These are phyloP conservation scores for Vanacampus margaritifer DNA, from an alignment of 2,113 vertebrate species.

Conservation along the genomic window DNA sequence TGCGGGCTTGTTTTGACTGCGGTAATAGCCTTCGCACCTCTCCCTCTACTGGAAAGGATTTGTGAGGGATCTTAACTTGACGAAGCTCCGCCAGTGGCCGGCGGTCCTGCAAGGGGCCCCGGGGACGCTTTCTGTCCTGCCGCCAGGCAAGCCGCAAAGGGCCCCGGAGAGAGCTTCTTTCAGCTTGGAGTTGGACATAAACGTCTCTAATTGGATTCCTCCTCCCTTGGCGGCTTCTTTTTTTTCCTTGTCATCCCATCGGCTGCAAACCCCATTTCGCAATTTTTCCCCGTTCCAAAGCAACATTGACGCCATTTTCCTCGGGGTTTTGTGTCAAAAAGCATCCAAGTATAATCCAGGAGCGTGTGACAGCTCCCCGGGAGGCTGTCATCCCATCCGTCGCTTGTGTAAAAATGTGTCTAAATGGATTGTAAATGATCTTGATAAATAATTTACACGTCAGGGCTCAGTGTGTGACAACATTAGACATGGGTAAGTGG, in stretches of 20 bases:
- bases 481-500: constrained; percentile 80
- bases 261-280: constrained; percentile 47
- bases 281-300: constrained; percentile 46
- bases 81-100: constrained; percentile 66
- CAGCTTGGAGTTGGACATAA: constrained; percentile 42
- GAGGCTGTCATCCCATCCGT: constrained; percentile 72
- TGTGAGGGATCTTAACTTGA: constrained; percentile 65
- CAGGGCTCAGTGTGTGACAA: constrained; percentile 63
- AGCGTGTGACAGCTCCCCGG: constrained; percentile 73
- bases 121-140: constrained; percentile 26
- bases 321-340: constrained; percentile 64
- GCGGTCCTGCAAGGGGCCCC: constrained; percentile 52
- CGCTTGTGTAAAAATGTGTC: constrained; percentile 65
- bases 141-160: constrained; percentile 31
- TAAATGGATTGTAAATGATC: constrained; percentile 77
- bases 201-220: constrained; percentile 53
- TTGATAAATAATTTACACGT: constrained; percentile 66
- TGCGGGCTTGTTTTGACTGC: constrained; percentile 75
- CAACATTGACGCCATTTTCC: constrained; percentile 77
- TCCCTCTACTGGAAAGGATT: constrained; percentile 67
- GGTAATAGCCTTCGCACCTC: constrained; percentile 58
- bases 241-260: constrained; percentile 51
- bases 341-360: constrained; percentile 47
- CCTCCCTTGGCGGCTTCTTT: constrained; percentile 37
- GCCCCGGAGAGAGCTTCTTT: constrained; percentile 35